Conservation (phyloP, 2,888 invertebrate genomes). For the Phortica magna region DNA sequence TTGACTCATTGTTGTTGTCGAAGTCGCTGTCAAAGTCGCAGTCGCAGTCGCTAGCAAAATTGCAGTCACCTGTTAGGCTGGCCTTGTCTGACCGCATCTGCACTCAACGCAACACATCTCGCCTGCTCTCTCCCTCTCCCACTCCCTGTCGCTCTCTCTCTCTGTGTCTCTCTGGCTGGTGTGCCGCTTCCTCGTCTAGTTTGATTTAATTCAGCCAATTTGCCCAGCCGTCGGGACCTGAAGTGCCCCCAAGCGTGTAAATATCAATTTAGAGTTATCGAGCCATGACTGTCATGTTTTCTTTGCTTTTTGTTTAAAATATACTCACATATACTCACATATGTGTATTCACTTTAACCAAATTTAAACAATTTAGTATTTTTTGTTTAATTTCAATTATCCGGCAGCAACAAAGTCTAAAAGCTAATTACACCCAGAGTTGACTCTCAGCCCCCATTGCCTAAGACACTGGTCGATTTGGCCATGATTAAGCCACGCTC, state of each 20-base stretch:
- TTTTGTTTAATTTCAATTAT: too few relatives aligned
- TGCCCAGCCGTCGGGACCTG: not conserved
- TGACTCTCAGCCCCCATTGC: too few relatives aligned
- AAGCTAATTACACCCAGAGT: too few relatives aligned
- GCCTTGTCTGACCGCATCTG: too few relatives aligned
- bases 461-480: too few relatives aligned
- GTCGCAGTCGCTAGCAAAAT: too few relatives aligned
- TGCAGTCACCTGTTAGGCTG: too few relatives aligned
- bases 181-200: not conserved
- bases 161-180: not conserved
- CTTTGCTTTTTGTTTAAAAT: not conserved
- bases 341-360: not conserved
- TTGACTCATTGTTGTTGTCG: too few relatives aligned
- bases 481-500: too few relatives aligned
- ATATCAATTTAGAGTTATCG: constrained; percentile 10
- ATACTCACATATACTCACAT: not conserved
- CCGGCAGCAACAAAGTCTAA: too few relatives aligned
- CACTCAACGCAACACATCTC: too few relatives aligned
- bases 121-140: not conserved
- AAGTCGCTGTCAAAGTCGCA: too few relatives aligned
- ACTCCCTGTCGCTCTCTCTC: not conserved
- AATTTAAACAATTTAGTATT: not conserved
- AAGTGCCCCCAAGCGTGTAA: constrained; percentile 22
- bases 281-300: not conserved
- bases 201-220: not conserved